Base-by-base conservation (phyloP, 2,888 invertebrate species). In the Platycheirus rosarum region DNA sequence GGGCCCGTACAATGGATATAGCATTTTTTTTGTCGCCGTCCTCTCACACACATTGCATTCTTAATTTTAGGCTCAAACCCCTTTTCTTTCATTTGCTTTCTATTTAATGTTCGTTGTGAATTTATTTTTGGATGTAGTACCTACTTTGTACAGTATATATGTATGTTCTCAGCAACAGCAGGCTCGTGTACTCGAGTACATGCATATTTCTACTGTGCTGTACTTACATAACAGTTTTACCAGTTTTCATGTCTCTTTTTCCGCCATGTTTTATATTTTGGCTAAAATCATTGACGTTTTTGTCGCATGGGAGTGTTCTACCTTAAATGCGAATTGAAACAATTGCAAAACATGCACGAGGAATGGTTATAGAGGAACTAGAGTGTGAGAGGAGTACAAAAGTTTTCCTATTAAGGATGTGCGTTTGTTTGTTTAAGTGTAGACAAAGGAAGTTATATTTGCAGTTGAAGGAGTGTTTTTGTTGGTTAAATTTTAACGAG, bases 51-150 rank as follows among this genome's bases (percentile, higher is more conserved):
- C n/a, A 32, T 11, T 5, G 26, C 20, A 23, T 20, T 35, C 53
- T 53, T 35, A 37, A 53, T 20, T 53, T 53, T 53, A 20, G 20
- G 29, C 29, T 18, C 53, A 20, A 53, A 53, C n/a, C 18, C 8
- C 35, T 14, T 8, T 46, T n/a, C 20, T 46, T 46, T 1, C 7
- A 16, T n/a, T n/a, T n/a, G n/a, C n/a, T n/a, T n/a, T n/a, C 48
- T n/a, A 35, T 18, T 53, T 18, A 53, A 35, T 53, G 53, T 53
- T 13, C 35, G 53, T 53, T 35, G n/a, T 53, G 8, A 53, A 29
- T 53, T 53, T 53, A 18, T 53, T 53, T 11, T 35, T 37, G 35
- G 18, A n/a, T n/a, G n/a, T n/a, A n/a, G n/a, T n/a, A n/a, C 35
- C 11, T 51, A 1, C 1, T 35, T 35, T 35, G 3, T 35, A 2